phyloP scores from a whole-genome alignment of 1,140 invertebrate genomes.

The Apis florea region DNA sequence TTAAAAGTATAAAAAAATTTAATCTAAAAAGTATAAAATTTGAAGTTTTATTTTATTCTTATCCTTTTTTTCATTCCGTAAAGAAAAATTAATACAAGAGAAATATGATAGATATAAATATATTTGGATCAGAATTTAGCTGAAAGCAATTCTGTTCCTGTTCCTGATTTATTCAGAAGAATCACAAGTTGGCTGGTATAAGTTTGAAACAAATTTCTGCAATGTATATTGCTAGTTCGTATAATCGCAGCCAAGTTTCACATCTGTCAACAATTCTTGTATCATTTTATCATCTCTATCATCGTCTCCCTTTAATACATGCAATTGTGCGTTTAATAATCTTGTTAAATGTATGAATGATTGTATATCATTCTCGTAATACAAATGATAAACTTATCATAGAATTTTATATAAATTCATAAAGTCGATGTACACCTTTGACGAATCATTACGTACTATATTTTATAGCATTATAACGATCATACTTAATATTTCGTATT shows the following conservation, averaged over 20 bases:
- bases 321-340: slow-evolving; percentile 43
- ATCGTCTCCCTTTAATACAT: slow-evolving; percentile 29
- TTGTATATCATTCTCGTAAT: not conserved
- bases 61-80: no score
- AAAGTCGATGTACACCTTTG: no score
- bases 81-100: not conserved
- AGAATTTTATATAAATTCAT: slow-evolving; percentile 18
- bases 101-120: not conserved
- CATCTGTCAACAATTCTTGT: slow-evolving; percentile 39
- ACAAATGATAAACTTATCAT: not conserved
- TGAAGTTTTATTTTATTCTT: not conserved
- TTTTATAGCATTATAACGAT: not conserved
- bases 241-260: slow-evolving; percentile 45
- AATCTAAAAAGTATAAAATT: not conserved
- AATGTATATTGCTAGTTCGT: slow-evolving; percentile 24
- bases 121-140: slow-evolving; percentile 4
- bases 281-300: slow-evolving; percentile 33
- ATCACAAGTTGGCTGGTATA: slow-evolving; percentile 7
- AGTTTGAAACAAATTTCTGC: slow-evolving; percentile 43
- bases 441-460: not conserved
- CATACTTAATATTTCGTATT: no score
- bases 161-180: slow-evolving; percentile 27
- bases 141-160: not conserved
- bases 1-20: not conserved
- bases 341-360: slow-evolving; percentile 37